Evolutionary conservation across 2,797 vertebrate species (phyloP).

Genomic region (Esox masquinongy): DNA sequence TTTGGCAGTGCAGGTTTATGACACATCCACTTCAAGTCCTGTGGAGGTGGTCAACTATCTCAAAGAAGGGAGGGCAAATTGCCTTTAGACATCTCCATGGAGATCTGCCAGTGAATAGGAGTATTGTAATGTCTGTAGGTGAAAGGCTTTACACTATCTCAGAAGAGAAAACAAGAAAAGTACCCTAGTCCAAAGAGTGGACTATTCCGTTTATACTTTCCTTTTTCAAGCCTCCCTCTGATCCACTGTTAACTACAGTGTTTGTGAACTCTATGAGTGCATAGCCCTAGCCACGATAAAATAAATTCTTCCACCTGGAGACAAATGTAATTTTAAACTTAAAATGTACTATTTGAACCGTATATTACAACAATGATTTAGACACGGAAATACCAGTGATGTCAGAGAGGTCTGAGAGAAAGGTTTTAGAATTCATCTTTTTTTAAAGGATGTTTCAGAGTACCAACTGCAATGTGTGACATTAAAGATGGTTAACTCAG

Average conservation of each 20-base stretch:
- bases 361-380: no score
- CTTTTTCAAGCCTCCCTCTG: not conserved
- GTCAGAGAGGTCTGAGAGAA: not conserved
- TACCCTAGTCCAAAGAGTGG: not conserved
- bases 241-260: not conserved
- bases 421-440: not conserved
- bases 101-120: not conserved
- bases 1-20: not conserved
- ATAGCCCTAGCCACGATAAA: not conserved
- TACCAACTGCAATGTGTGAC: not conserved
- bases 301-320: not conserved
- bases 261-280: not conserved
- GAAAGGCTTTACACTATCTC: not conserved
- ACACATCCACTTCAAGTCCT: not conserved
- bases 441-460: not conserved
- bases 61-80: not conserved
- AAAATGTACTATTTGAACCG: no score
- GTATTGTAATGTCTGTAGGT: not conserved
- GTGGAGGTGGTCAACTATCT: not conserved
- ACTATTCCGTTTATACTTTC: not conserved
- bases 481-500: not conserved
- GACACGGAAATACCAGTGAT: no score
- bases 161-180: not conserved
- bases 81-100: constrained; percentile 2
- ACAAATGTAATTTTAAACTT: no score